Conservation (phyloP, 2,797 vertebrate species). For the Furcifer pardalis region DNA sequence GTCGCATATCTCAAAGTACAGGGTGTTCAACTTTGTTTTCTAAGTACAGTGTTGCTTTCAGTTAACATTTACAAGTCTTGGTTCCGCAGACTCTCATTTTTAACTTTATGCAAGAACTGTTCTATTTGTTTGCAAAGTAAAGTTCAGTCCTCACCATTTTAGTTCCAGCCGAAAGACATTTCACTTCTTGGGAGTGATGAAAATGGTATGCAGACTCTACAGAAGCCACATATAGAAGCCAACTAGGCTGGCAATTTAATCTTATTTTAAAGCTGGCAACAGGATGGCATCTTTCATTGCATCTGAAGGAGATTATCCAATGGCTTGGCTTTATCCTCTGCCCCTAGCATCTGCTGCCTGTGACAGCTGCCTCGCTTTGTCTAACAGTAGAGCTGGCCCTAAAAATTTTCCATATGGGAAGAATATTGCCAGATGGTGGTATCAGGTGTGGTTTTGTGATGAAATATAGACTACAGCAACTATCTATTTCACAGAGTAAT, state of each 20-base stretch:
- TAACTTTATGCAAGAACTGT: not conserved
- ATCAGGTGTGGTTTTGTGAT: not conserved
- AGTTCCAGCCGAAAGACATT: not conserved
- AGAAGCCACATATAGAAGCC: not conserved
- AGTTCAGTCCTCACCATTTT: not conserved
- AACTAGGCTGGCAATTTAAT: not conserved
- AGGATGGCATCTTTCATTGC: not conserved
- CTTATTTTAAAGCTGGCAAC: not conserved
- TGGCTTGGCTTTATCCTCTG: not conserved
- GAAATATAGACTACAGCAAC: not conserved
- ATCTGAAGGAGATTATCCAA: not conserved
- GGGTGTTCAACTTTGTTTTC: not conserved
- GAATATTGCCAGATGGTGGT: not conserved
- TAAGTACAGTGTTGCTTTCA: conserved; percentile 24
- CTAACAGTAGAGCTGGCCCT: not conserved
- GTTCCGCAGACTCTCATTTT: not conserved
- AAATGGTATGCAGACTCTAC: not conserved
- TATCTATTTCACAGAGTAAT: not conserved
- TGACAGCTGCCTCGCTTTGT: not conserved
- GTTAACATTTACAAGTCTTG: conserved; percentile 6
- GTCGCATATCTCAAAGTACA: not conserved
- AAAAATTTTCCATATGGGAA: not conserved
- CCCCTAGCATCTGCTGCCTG: not conserved
- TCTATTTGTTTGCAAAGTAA: not conserved
- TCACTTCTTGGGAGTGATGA: not conserved